Evolutionary conservation across 2,113 vertebrate genomes (phyloP).

Genomic region (Vicugna pacos): DNA sequence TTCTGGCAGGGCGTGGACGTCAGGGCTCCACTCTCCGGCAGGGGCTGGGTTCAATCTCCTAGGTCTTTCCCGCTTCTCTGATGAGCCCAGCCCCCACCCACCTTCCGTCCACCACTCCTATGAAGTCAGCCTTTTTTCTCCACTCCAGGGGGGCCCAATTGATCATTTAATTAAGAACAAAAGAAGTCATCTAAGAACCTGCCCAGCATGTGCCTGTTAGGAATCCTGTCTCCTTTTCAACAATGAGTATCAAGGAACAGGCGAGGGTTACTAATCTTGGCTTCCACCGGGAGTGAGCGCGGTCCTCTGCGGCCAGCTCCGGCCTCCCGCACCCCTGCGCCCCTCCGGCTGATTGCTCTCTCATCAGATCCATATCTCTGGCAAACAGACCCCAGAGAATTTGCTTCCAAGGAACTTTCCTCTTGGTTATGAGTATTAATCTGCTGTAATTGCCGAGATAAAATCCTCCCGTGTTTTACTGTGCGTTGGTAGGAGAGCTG

Average conservation of each 20-base stretch:
- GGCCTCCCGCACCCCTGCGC: fast-evolving
- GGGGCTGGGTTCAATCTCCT: not conserved
- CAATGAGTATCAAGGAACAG: not conserved
- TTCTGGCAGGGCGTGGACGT: fast-evolving
- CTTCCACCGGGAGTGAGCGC: not conserved
- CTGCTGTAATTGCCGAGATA: conserved; percentile 54
- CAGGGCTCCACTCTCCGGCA: not conserved
- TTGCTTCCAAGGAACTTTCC: conserved; percentile 14
- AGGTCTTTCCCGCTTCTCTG: not conserved
- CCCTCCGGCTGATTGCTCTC: fast-evolving
- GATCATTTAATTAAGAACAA: conserved; percentile 62
- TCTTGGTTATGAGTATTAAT: conserved; percentile 59
- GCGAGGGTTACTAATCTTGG: not conserved
- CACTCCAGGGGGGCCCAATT: not conserved
- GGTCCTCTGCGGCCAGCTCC: fast-evolving
- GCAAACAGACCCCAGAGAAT: not conserved
- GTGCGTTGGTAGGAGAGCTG: not conserved
- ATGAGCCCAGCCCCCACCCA: not conserved
- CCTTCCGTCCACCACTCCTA: not conserved
- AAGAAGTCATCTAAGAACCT: not conserved
- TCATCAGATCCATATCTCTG: not conserved
- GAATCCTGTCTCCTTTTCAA: not conserved
- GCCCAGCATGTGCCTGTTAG: not conserved
- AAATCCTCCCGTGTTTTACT: not conserved
- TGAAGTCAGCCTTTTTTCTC: not conserved